Conservation (phyloP, 1,140 invertebrate genomes). For the Lucilia sericata region DNA sequence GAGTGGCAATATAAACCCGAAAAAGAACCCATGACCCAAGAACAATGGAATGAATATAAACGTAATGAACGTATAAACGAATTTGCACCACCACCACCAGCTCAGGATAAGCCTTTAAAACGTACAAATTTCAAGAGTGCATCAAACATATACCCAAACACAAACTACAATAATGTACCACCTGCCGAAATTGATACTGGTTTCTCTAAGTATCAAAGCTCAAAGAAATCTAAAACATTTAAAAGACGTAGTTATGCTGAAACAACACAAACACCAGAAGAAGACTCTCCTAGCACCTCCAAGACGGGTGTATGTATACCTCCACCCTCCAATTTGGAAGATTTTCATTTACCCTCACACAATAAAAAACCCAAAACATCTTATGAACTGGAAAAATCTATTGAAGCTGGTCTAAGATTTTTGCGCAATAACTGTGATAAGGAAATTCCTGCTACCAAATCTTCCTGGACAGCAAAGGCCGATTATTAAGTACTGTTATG, state of each 20-base stretch:
- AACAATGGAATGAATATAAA: conserved; percentile 83
- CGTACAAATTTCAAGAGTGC: conserved; percentile 63
- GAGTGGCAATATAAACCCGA: conserved; percentile 69
- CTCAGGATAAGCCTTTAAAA: conserved; percentile 58
- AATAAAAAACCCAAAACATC: conserved; percentile 53
- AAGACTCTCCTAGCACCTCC: conserved; percentile 60
- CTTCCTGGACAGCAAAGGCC: conserved; percentile 63
- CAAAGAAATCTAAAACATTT: conserved; percentile 52
- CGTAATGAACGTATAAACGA: conserved; percentile 75
- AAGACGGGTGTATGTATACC: conserved; percentile 67
- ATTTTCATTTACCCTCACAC: conserved; percentile 66
- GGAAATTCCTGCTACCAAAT: conserved; percentile 62
- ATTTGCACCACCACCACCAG: conserved; percentile 73
- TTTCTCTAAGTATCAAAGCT: conserved; percentile 54
- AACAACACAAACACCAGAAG: background rate
- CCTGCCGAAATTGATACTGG: conserved; percentile 3
- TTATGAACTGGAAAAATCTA: conserved; percentile 73
- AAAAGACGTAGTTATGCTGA: conserved; percentile 55
- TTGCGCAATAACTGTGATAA: conserved; percentile 74
- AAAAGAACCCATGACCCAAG: conserved; percentile 76
- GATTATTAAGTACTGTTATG: conserved; percentile 55
- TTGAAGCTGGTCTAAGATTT: conserved; percentile 77
- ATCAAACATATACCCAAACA: conserved; percentile 18
- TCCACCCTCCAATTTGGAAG: conserved; percentile 74
- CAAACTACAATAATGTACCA: conserved; percentile 18